Evolutionary conservation across 2,797 vertebrate genomes (phyloP).

Genomic region (Knipowitschia caucasica): DNA sequence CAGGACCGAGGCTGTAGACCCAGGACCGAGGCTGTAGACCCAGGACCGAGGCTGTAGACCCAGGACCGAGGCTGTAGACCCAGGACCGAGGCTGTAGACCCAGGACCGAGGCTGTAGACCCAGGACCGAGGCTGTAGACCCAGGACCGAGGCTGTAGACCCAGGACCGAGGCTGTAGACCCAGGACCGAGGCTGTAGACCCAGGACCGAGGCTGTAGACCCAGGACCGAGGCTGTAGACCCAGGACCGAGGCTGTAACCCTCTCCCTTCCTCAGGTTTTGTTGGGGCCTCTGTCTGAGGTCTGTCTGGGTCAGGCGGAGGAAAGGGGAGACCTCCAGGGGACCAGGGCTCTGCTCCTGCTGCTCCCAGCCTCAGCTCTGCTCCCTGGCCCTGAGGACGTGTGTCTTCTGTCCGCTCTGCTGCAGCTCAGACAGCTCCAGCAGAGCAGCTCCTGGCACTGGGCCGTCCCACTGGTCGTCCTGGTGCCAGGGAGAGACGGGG

Average conservation of each 20-base stretch:
- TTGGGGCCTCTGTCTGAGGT: conserved; percentile 75
- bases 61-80: too few relatives aligned
- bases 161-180: too few relatives aligned
- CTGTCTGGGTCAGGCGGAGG: conserved; percentile 74
- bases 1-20: too few relatives aligned
- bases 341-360: conserved; percentile 83
- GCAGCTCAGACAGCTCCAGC: conserved; percentile 89
- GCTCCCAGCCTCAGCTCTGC: conserved; percentile 69
- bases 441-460: conserved; percentile 83
- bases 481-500: conserved; percentile 64
- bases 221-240: too few relatives aligned
- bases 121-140: too few relatives aligned
- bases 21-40: too few relatives aligned
- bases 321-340: conserved; percentile 82
- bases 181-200: too few relatives aligned
- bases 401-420: conserved; percentile 86
- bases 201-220: too few relatives aligned
- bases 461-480: conserved; percentile 83
- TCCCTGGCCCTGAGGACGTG: conserved; percentile 65
- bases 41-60: too few relatives aligned
- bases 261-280: conserved; percentile 67
- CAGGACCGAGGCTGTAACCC: not conserved
- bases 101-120: too few relatives aligned
- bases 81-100: too few relatives aligned
- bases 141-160: too few relatives aligned